Evolutionary conservation across 1,140 invertebrate genomes (phyloP).

Genomic region (Drosophila sturtevanti): DNA sequence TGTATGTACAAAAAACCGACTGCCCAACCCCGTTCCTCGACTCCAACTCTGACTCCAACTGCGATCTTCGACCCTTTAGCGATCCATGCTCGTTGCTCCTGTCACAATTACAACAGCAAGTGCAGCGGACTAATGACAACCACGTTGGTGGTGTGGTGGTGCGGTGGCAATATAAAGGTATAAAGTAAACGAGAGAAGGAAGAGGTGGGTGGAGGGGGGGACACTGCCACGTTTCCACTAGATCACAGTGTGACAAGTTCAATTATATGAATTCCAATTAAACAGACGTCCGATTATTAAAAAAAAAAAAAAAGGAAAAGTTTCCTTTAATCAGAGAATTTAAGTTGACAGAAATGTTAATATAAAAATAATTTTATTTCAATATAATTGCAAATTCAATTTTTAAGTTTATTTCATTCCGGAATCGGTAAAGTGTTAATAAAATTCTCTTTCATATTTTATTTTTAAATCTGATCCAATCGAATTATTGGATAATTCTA

Average conservation of each 20-base stretch:
- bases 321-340: too few species aligned
- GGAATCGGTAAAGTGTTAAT: too few species aligned
- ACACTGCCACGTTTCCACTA: not conserved
- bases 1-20: not conserved
- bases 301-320: too few species aligned
- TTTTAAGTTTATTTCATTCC: too few species aligned
- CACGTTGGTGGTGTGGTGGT: constrained; percentile 49
- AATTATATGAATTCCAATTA: too few species aligned
- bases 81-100: constrained; percentile 78
- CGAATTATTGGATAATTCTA: too few species aligned
- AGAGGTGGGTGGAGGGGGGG: not conserved
- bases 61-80: constrained; percentile 62
- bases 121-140: constrained; percentile 78
- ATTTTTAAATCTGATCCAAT: too few species aligned
- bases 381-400: too few species aligned
- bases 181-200: not conserved
- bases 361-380: too few species aligned
- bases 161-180: constrained; percentile 33
- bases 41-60: constrained; percentile 4
- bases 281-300: too few species aligned
- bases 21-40: not conserved
- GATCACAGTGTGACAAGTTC: constrained; percentile 4
- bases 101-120: constrained; percentile 79
- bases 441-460: too few species aligned
- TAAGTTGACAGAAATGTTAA: too few species aligned